These are phyloP conservation scores for Drosophila bifasciata DNA, from an alignment of 1,140 invertebrate genomes.

Conservation along the genomic window DNA sequence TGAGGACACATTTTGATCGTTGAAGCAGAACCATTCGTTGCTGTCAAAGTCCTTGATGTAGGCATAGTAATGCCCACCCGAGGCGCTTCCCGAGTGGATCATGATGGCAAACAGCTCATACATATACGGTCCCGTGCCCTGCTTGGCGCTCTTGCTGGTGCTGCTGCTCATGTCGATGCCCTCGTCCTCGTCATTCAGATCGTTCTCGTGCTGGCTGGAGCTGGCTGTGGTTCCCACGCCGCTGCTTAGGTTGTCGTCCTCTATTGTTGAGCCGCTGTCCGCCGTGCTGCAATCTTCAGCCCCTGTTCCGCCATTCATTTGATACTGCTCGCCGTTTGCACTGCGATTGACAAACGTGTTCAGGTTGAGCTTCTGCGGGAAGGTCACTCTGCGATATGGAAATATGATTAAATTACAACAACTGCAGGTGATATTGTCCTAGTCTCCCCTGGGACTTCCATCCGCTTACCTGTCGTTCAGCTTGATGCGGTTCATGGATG, in stretches of 20 bases:
- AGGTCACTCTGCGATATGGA: slow-evolving; percentile 88
- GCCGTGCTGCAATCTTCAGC: slow-evolving; percentile 89
- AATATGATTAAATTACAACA: neutral
- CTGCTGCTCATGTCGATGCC: slow-evolving; percentile 89
- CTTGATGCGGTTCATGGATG: slow-evolving; percentile 94
- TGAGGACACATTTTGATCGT: slow-evolving; percentile 90
- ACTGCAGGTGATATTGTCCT: neutral
- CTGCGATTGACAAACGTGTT: slow-evolving; percentile 88
- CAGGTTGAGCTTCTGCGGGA: slow-evolving; percentile 92
- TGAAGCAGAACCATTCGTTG: slow-evolving; percentile 92
- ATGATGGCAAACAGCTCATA: slow-evolving; percentile 97
- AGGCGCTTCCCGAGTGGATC: slow-evolving; percentile 96
- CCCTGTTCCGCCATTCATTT: slow-evolving; percentile 53
- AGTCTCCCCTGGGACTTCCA: too few species aligned
- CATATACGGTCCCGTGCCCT: slow-evolving; percentile 88
- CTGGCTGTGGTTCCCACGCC: slow-evolving; percentile 77
- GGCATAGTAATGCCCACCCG: slow-evolving; percentile 96
- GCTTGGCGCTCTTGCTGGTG: slow-evolving; percentile 80
- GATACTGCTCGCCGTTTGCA: slow-evolving; percentile 49
- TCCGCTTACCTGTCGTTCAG: slow-evolving; percentile 94
- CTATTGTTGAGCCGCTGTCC: slow-evolving; percentile 88
- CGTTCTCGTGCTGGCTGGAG: slow-evolving; percentile 80
- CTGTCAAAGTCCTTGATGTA: slow-evolving; percentile 95
- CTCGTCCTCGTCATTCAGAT: slow-evolving; percentile 86
- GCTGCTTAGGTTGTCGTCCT: slow-evolving; percentile 86